Conservation (phyloP, 2,888 invertebrate species). For the Automeris io region DNA sequence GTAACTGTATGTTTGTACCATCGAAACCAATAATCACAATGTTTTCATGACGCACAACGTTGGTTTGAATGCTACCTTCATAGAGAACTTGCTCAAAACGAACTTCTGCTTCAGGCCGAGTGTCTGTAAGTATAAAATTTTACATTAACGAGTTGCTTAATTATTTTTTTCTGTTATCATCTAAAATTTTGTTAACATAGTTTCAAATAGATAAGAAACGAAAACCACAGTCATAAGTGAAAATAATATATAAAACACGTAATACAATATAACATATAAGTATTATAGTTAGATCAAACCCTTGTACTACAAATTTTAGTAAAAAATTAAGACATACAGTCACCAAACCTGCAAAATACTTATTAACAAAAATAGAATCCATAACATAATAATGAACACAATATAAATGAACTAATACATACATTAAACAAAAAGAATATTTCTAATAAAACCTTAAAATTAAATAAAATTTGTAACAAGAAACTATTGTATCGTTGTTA, state of each 20-base stretch:
- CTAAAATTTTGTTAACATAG: not conserved
- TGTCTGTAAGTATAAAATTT: constrained; percentile 17
- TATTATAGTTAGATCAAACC: too few species aligned
- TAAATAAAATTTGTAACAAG: too few species aligned
- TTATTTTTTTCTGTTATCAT: not conserved
- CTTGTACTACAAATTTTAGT: too few species aligned
- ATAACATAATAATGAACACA: too few species aligned
- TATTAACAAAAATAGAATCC: too few species aligned
- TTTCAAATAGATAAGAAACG: constrained; percentile 16
- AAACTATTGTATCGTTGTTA: too few species aligned
- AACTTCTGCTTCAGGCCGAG: constrained; percentile 18
- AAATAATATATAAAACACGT: constrained; percentile 1
- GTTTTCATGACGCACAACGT: constrained; percentile 38
- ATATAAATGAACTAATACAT: too few species aligned
- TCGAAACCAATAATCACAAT: constrained; percentile 36
- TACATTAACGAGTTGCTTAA: not conserved
- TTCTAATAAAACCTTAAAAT: too few species aligned
- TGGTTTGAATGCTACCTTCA: constrained; percentile 33
- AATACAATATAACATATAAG: not conserved
- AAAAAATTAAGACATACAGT: too few species aligned
- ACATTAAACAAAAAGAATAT: too few species aligned
- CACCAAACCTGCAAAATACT: too few species aligned
- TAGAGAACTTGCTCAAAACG: constrained; percentile 46
- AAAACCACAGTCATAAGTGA: constrained; percentile 33
- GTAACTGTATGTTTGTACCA: constrained; percentile 30